Evolutionary conservation across 2,797 vertebrate species (phyloP).

Genomic region (Orientallactaga sibirica): DNA sequence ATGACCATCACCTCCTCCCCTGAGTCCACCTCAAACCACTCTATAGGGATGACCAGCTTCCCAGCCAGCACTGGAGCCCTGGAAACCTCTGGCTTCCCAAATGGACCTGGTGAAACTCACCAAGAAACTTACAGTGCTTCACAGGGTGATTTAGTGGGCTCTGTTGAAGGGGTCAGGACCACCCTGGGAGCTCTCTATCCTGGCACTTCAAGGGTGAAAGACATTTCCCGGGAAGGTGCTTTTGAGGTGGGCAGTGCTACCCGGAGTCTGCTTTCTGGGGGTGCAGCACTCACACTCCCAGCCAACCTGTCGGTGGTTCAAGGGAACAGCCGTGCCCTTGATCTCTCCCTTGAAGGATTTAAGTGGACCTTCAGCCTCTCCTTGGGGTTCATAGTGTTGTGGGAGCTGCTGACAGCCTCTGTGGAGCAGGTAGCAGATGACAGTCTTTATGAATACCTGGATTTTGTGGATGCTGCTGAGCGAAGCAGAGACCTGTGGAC

Average conservation of each 20-base stretch:
- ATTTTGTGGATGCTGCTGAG: conserved; percentile 93
- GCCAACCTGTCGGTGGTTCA: conserved; percentile 25
- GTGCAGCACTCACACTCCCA: not conserved
- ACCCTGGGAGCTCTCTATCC: not conserved
- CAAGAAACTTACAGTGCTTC: not conserved
- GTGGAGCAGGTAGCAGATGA: conserved; percentile 92
- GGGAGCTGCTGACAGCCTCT: conserved; percentile 90
- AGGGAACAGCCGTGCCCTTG: not conserved
- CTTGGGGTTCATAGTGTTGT: conserved; percentile 88
- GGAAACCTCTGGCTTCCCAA: not conserved
- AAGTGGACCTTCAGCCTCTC: conserved; percentile 91
- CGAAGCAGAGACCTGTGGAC: conserved; percentile 85
- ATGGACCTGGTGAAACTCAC: not conserved
- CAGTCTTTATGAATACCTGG: conserved; percentile 93
- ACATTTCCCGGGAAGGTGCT: not conserved
- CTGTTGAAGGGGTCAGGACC: not conserved
- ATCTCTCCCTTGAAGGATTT: conserved; percentile 84
- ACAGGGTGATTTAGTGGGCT: not conserved
- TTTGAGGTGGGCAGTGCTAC: not conserved
- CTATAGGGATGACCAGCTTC: not conserved
- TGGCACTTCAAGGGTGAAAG: not conserved
- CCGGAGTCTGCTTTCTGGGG: not conserved
- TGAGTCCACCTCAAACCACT: not conserved
- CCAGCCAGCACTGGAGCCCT: not conserved
- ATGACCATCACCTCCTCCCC: fast-evolving